Evolutionary conservation across 1,140 invertebrate species (phyloP), one percentile per base, ranked within the genome.

Genomic region (Drosophila tsacasi): DNA sequence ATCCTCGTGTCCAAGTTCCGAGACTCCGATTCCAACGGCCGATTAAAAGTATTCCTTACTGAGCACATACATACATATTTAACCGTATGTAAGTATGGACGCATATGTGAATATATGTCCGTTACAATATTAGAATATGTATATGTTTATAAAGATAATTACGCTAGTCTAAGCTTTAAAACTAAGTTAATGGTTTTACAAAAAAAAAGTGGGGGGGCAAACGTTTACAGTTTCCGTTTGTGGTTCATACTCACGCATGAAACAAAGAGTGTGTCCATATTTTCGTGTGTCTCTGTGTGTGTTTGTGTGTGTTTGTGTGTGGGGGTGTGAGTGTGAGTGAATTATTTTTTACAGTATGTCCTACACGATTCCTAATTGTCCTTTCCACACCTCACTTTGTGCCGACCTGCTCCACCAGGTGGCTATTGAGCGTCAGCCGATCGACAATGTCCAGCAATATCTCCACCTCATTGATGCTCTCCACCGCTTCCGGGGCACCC

Each of bases 401-500:
- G n/a, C 80, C 80, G 25, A 90, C 81, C 66, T 65, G 63, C 58
- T 93, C 92, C 7, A 93, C 92, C 25, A 93, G 59, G 1, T 61
- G 25, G 76, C 87, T 92, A 21, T 71, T 61, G 10, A 93, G 50
- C 17, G 74, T 46, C 10, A 93, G 54, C 0, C 69, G 55, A 49
- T 93, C 92, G n/a, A 93, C 82, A 57, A 93, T 81, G 67, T 93
- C 75, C 12, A 93, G 62, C 19, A 93, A 50, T 27, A 90, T 84
- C 79, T 93, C 92, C 15, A 93, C 87, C 60, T 93, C 92, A 44
- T 83, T 83, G 2, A 83, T 30, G 3, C 55, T 55, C 23, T 17
- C 62, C 1, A 93, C 75, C 46, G 71, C 47, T 13, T 80, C 79
- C 7, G 92, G 92, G 39, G 92, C 85, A 0, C 92, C 92, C 55